Base-by-base conservation (phyloP, 1,140 invertebrate genomes). In the Samia ricini region DNA sequence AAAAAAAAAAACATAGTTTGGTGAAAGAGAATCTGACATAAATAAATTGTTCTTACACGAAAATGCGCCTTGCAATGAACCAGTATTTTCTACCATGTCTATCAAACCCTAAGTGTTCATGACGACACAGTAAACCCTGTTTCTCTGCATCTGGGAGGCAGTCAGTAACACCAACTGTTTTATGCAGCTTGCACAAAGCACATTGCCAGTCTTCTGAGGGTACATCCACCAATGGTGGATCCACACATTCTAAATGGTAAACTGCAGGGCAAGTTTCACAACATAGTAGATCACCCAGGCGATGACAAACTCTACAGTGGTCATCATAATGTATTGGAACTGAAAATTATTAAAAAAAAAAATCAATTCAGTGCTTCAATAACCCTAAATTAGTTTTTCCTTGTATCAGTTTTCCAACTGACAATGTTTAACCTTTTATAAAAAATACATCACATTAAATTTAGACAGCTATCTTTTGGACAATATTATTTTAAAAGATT, bases 161-260 rank as follows among this genome's bases (percentile, higher is more conserved):
- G 85, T 99, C 98, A 50, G 95, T 95, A 0, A 99, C 97, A 49
- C 98, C 98, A 66, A 93, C 92, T 70, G 98, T 95, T 92, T 97
- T 95, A 81, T 99, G 97, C 54, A 95, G 95, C 85, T 95, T 95
- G 89, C 98, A 99, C 42, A 98, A 93, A 72, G 94, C 94, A 92
- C 98, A 99, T 70, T 98, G 95, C 98, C 98, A 99, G 78, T 99
- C 98, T 91, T 98, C 97, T 49, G 97, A 95, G 50, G 98, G 98
- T 55, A 99, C 96, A 91, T 98, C 95, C 23, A 95, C 94, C 78
- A 99, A 91, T 7, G 98, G 97, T 48, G 98, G 98, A 81, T 98
- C 97, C 22, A 99, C 95, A 92, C 98, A 99, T 75, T 97, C 95
- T 76, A 99, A 91, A 91, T 99, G 98, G 89, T 97, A 99, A 19